Evolutionary conservation across 1,140 invertebrate species (phyloP), one percentile per base, ranked within the genome.

Genomic region (Ridgeia piscesae): DNA sequence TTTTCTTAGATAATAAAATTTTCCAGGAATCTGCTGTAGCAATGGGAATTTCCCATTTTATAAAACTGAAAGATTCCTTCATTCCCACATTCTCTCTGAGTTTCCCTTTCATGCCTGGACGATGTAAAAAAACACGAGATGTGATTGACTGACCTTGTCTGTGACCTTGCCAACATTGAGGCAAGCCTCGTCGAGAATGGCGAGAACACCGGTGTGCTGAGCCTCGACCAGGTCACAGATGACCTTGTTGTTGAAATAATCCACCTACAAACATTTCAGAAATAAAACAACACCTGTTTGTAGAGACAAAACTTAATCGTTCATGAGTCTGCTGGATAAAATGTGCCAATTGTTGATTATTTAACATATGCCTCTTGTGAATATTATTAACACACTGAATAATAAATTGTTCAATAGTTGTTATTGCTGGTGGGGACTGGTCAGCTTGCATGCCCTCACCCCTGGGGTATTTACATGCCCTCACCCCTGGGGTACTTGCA

Each of bases 171-270:
- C 98, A 58, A 99, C 98, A 94, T 98, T 99, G 11, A 99, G 97
- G 93, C 98, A 99, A 34, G 98, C 99, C 96, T 99, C 98, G 95
- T 99, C 98, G 97, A 99, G 97, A 93, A 99, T 98, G 89, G 98
- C 97, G 94, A 99, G 97, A 89, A 99, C 97, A 93, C 98, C 98
- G 96, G 98, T 98, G 98, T 98, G 98, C 50, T 97, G 97, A 94
- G 98, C 97, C 95, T 99, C 98, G 11, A 99, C 98, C 33, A 99
- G 96, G 94, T 99, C 98, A 96, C 98, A 99, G 95, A 99, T 99
- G 33, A 96, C 94, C 91, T 97, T 96, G 94, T 97, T 96, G 98
- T 97, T 97, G 95, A 99, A 99, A 96, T 98, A 99, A 89, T 98
- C 97, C 93, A 99, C 97, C 95, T 95, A 91, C 17, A 91, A 92